Percentiles rank a stretch among this genome's conserved stretches.
Conservation (phyloP, 2,797 vertebrate species). For the Acanthiza pusilla region DNA sequence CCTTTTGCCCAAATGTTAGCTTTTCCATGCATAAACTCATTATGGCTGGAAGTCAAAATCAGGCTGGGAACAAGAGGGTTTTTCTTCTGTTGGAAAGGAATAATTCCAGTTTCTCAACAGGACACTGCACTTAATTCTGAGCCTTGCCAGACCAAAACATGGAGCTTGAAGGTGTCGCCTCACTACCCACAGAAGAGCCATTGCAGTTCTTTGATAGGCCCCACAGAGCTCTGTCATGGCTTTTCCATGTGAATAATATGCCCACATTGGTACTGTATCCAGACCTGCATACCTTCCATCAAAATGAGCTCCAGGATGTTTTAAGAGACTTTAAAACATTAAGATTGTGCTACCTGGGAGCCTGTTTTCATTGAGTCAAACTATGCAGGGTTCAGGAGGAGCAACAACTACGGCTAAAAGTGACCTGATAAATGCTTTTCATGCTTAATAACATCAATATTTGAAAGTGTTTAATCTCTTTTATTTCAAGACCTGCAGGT, state of each 20-base stretch:
- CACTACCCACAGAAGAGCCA: neutral
- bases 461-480: conserved; percentile 14
- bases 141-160: neutral
- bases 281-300: neutral
- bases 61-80: neutral
- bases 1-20: conserved; percentile 33
- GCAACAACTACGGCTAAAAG: neutral
- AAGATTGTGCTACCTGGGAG: neutral
- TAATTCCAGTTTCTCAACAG: neutral
- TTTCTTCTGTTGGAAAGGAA: neutral
- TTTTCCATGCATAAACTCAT: conserved; percentile 45
- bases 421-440: neutral
- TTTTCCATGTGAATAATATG: neutral
- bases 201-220: neutral
- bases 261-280: accelerated
- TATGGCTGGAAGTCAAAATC: conserved; percentile 6
- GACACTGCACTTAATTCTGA: neutral
- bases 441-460: conserved; percentile 5
- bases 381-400: neutral
- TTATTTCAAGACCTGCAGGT: conserved; percentile 27
- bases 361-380: neutral
- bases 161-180: neutral
- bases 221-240: neutral
- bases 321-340: neutral
- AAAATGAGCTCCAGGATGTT: neutral